Evolutionary conservation across 2,888 invertebrate species (phyloP), one percentile per base, ranked within the genome.

Genomic region (Thymelicus acteon): DNA sequence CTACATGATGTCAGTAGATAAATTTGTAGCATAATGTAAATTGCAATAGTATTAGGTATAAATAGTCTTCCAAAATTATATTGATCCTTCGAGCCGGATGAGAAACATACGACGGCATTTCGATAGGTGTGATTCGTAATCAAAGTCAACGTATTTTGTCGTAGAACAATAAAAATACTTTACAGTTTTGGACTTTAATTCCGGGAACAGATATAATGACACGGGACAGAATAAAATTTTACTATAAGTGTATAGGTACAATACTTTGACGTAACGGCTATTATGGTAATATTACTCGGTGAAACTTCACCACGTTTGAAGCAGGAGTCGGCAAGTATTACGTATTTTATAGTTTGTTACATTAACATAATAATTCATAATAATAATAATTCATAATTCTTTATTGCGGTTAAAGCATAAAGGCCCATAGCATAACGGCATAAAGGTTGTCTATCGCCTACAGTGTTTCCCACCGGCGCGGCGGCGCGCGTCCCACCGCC

Each of bases 61-160:
- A 48, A 48, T 48, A n/a, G 5, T 48, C 1, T n/a, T 48, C n/a
- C n/a, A 48, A 48, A 48, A 48, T 48, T n/a, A 13, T 31, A 48
- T 48, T 48, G 48, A 48, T 48, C 48, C 48, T 48, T 48, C 48
- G 48, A 48, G 48, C 48, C 48, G 12, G 48, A 48, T 48, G n/a
- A 48, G 48, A 48, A n/a, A 48, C 13, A n/a, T 48, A 48, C n/a
- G 13, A 48, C 48, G 5, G 48, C n/a, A 48, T 48, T 48, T 48
- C 6, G 48, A n/a, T 0, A 48, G 13, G 5, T 13, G 47, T 10
- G 13, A 47, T 47, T 47, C 47, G 47, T 10, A 47, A 47, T 48
- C 48, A 48, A 48, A 48, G 48, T 48, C 48, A 48, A 13, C 6
- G n/a, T 48, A 6, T 48, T n/a, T 48, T 48, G n/a, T n/a, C 10